A percentile compares a stretch with the other conserved stretches of the same genome.
Conservation (phyloP, 2,113 vertebrate species). For the Cyprinodon brontotheroides region DNA sequence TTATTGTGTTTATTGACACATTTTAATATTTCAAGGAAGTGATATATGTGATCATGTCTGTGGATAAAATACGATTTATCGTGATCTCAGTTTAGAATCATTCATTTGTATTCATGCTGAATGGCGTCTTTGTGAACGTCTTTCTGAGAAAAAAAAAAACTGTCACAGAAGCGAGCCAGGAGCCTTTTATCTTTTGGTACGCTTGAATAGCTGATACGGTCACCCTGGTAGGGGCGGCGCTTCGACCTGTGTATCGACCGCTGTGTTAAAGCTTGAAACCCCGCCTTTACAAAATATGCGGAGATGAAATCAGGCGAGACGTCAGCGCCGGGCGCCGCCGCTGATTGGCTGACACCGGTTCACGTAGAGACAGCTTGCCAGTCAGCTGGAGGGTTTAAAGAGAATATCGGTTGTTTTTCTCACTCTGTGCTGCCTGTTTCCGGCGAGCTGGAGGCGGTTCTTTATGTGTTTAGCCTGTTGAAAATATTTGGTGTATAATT, state of each 20-base stretch:
- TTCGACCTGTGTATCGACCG: not conserved
- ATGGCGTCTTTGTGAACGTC: not conserved
- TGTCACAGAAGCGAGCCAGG: slow-evolving; percentile 10
- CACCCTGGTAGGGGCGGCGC: not conserved
- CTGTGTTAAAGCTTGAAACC: not conserved
- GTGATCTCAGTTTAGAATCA: not conserved
- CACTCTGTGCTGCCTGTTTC: not conserved
- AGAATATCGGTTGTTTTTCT: slow-evolving; percentile 50
- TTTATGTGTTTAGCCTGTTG: not conserved
- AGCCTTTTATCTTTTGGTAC: slow-evolving; percentile 12
- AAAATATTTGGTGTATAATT: not conserved
- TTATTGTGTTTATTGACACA: too few relatives aligned
- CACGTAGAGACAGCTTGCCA: slow-evolving; percentile 29
- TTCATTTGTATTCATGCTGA: not conserved
- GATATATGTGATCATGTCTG: not conserved
- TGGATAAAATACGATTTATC: not conserved
- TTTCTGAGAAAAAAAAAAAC: slow-evolving; percentile 3
- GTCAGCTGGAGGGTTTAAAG: slow-evolving; percentile 50
- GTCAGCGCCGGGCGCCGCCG: slow-evolving; percentile 7
- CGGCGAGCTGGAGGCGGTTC: not conserved
- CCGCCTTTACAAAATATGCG: not conserved
- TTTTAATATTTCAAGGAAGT: not conserved
- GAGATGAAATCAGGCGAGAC: not conserved
- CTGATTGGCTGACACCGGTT: slow-evolving; percentile 64
- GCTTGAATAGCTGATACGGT: not conserved